Percentiles rank a stretch among this genome's conserved stretches.
phyloP scores from a whole-genome alignment of 2,888 invertebrate genomes.

The Plagodis pulveraria region DNA sequence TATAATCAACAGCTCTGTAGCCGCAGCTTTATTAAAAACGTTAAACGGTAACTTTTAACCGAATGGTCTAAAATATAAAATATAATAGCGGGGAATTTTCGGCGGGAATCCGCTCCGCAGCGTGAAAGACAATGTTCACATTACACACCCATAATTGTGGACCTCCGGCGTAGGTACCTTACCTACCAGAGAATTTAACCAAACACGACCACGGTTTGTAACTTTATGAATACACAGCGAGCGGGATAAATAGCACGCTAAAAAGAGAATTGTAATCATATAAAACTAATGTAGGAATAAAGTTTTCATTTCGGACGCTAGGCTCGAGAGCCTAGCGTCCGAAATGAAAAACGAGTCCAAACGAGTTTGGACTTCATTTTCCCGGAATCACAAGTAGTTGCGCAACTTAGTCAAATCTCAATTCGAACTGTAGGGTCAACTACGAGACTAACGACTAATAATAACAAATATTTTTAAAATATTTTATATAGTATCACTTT shows the following conservation, averaged over 20 bases:
- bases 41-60: conserved; percentile 12
- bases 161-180: conserved; percentile 1
- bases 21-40: conserved; percentile 20
- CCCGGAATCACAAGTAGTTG: no score
- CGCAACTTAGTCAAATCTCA: no score
- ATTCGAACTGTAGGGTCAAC: no score
- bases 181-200: conserved; percentile 14
- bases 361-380: no score
- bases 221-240: conserved; percentile 6
- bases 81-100: conserved; percentile 7
- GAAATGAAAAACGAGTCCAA: no score
- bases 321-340: no score
- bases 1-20: conserved; percentile 12
- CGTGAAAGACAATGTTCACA: conserved; percentile 12
- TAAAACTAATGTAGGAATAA: no score
- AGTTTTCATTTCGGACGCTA: no score
- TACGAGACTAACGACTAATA: no score
- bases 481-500: no score
- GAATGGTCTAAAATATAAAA: conserved; percentile 7
- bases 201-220: conserved; percentile 10
- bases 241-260: background rate
- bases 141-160: conserved; percentile 19
- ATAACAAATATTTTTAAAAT: no score
- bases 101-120: conserved; percentile 4
- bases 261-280: no score